Evolutionary conservation across 2,113 vertebrate genomes (phyloP), one percentile per base, ranked within the genome.

Genomic region (Ammodytes dubius): DNA sequence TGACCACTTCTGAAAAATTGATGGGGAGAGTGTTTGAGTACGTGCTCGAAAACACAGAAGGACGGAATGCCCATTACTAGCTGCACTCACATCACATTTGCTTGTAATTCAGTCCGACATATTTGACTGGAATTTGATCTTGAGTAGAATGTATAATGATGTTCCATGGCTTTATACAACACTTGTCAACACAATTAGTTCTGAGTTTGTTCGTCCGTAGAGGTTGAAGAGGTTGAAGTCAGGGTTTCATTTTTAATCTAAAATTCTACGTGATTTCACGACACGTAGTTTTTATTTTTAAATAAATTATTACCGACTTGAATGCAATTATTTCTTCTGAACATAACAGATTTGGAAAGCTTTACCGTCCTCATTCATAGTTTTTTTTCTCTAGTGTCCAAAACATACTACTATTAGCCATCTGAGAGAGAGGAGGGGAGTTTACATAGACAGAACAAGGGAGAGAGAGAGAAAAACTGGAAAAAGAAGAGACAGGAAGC

Each of bases 111-210:
- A 74, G 35, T 50, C 71, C 86, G 89, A 88, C 86, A 83, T 14
- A 10, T 92, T 81, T 89, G 82, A 91, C 86, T 70, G 40, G 67
- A 77, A 77, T 85, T 70, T 88, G 86, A 87, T 77, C 45, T 40
- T 8, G 75, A 81, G 70, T 37, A 10, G 72, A 83, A 86, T 84
- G 40, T 60, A 9, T 74, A 74, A 83, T 68, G 74, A 53, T 50
- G 39, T 6, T 60, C 40, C 46, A 17, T 59, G 27, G 46, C 40
- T 64, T 86, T 86, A 64, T 56, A 59, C 60, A 82, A 59, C 65
- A 43, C 52, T 59, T 74, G 64, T 88, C 88, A 63, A 71, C 69
- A 63, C 77, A 46, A 49, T 74, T 71, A 60, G 40, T 73, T 14
- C 14, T 35, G 13, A 82, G 42, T 12, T 74, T 66, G 27, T 49